Percentiles rank a stretch among this genome's conserved stretches.
phyloP scores from a whole-genome alignment of 2,888 invertebrate species.

The Chloroclysta siterata region DNA sequence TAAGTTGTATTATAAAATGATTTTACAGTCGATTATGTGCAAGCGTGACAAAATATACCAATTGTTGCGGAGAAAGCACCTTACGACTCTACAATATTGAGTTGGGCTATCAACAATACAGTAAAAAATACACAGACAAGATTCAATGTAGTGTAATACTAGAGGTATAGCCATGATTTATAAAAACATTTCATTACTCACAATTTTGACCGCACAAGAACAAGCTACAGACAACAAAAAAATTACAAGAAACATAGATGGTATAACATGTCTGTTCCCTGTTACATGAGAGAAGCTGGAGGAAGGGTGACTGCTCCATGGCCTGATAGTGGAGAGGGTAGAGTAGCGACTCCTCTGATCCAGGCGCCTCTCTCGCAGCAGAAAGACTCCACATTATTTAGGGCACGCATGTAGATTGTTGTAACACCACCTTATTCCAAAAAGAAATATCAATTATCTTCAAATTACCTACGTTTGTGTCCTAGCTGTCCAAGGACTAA shows the following conservation, averaged over 20 bases:
- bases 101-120: not conserved
- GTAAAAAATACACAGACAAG: not conserved
- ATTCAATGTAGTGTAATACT: not conserved
- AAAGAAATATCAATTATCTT: conserved; percentile 2
- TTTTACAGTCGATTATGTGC: not conserved
- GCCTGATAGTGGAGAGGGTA: conserved; percentile 88
- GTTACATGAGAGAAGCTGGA: conserved; percentile 75
- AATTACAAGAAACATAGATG: not conserved
- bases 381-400: conserved; percentile 88
- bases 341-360: conserved; percentile 85
- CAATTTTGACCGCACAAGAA: conserved; percentile 3
- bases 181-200: not conserved
- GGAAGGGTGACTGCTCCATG: conserved; percentile 79
- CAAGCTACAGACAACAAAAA: not conserved
- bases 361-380: conserved; percentile 86
- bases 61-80: not conserved
- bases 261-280: not conserved
- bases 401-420: conserved; percentile 86
- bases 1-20: not conserved
- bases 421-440: conserved; percentile 83
- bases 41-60: not conserved
- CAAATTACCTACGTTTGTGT: no score
- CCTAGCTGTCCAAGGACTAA: no score
- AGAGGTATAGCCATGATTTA: not conserved
- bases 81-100: not conserved